Evolutionary conservation across 2,797 vertebrate species (phyloP), one percentile per base, ranked within the genome.

Genomic region (Pterois miles): DNA sequence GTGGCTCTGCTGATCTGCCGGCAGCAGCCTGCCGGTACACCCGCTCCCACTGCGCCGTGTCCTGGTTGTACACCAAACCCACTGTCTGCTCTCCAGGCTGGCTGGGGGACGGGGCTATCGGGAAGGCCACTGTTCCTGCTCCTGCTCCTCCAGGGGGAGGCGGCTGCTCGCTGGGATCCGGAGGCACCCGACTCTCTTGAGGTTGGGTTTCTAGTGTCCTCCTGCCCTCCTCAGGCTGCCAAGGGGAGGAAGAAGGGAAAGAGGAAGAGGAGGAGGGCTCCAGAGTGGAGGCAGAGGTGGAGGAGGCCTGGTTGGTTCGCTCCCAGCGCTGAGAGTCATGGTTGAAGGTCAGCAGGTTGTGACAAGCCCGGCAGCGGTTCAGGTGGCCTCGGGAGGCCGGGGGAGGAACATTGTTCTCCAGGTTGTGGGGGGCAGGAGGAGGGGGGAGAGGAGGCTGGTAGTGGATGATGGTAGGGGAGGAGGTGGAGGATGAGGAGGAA

Each of bases 251-350:
- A n/a, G 95, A 74, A 36, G 96, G 64, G 8, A 81, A 78, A 18
- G 93, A 72, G 8, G 94, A 65, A 11, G 87, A 57, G 18, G 88
- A 71, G 48, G 93, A 60, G 59, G 91, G 88, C 69, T 96, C 95
- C 20, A 94, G 73, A 52, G 95, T 1, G 12, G 91, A 83, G 76
- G 92, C 69, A 0, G 92, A 87, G 54, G 93, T 90, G 75, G 93
- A 93, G 27, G 95, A 93, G 46, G 94, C 78, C 84, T 94, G 95
- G 71, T 82, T 95, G 75, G 97, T 98, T 91, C 98, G 96, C 88
- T 99, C 98, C 98, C 98, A 99, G 85, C 98, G 97, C 88, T 99
- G 96, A 4, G 98, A 99, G 92, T 99, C 98, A 3, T 97, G 98
- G 94, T 99, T 99, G 89, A 99, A 99, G 76, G 98, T 99, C 83